phyloP scores from a whole-genome alignment of 2,113 vertebrate genomes.

The Oriolus oriolus region DNA sequence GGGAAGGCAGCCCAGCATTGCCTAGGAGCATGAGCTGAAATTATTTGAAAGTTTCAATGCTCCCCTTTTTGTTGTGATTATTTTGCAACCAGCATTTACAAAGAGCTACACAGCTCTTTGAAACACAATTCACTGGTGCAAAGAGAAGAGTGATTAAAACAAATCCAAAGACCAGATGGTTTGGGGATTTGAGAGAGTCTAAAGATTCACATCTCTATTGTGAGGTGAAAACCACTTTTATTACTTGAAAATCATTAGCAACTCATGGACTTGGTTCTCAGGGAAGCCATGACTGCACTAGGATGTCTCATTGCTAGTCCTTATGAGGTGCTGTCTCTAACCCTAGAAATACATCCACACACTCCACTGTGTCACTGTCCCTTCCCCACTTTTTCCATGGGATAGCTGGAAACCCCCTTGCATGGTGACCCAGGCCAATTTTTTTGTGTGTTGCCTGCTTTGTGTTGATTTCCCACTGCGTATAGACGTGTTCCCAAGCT shows the following conservation, averaged over 20 bases:
- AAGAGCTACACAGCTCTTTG: not conserved
- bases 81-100: constrained; percentile 1
- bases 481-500: not conserved
- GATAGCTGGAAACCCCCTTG: not conserved
- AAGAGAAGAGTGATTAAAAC: constrained; percentile 8
- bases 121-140: constrained; percentile 7
- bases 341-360: not conserved
- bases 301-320: not conserved
- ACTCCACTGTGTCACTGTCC: not conserved
- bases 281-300: not conserved
- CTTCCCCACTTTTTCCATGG: not conserved
- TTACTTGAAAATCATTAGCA: not conserved
- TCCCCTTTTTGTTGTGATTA: not conserved
- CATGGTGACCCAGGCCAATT: not conserved
- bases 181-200: not conserved
- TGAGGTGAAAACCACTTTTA: not conserved
- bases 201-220: not conserved
- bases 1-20: not conserved
- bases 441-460: not conserved
- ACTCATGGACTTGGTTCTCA: not conserved
- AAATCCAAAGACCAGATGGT: constrained; percentile 1
- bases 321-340: not conserved
- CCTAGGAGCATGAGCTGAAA: not conserved
- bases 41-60: not conserved
- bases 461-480: not conserved